Evolutionary conservation across 92 coral and sea anemone genomes (phyloP).

Genomic region (Bergia sp.): DNA sequence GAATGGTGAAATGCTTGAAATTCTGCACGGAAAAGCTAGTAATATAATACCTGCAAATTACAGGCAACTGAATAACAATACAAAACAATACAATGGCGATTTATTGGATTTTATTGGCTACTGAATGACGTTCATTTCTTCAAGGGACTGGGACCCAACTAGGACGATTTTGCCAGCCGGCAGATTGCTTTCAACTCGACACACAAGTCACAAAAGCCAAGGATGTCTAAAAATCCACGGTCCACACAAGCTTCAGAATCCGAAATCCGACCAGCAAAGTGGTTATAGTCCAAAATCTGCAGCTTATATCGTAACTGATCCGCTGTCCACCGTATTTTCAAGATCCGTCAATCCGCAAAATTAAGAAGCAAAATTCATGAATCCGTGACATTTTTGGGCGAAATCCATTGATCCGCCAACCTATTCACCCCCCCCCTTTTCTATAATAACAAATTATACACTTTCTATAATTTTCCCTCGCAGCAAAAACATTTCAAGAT

Average conservation of each 20-base stretch:
- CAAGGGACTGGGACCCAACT: too few relatives aligned
- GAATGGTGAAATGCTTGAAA: background rate
- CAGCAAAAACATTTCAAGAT: too few relatives aligned
- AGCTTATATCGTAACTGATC: conserved; percentile 13
- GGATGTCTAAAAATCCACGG: background rate
- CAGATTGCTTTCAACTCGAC: too few relatives aligned
- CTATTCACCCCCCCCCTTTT: too few relatives aligned
- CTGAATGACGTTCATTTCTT: conserved; percentile 15
- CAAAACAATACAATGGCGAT: conserved; percentile 14
- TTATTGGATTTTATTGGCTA: too few relatives aligned
- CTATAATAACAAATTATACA: too few relatives aligned
- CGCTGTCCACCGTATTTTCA: background rate
- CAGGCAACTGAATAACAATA: conserved; percentile 1
- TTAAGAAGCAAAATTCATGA: too few relatives aligned
- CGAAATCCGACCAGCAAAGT: conserved; percentile 2
- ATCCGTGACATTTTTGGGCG: too few relatives aligned
- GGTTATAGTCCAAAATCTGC: conserved; percentile 10
- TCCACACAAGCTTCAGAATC: background rate
- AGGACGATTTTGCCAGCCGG: too few relatives aligned
- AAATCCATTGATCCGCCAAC: too few relatives aligned
- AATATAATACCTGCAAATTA: background rate
- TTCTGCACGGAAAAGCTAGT: background rate
- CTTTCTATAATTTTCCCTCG: too few relatives aligned
- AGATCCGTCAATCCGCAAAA: conserved; percentile 1
- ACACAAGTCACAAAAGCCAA: conserved; percentile 2